phyloP scores from a whole-genome alignment of 2,113 vertebrate genomes.

The Lagopus muta region DNA sequence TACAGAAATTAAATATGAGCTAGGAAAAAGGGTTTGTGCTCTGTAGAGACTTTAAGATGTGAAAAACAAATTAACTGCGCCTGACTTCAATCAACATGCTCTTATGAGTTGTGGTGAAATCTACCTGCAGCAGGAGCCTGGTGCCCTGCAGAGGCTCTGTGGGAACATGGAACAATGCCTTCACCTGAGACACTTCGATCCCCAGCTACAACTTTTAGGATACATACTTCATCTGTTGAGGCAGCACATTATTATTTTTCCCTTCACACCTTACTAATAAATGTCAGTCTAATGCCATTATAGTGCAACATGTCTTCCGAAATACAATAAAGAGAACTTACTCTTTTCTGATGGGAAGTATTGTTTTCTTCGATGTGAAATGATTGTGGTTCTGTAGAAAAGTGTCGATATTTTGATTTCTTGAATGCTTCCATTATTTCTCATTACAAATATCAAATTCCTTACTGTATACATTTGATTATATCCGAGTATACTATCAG shows the following conservation, averaged over 20 bases:
- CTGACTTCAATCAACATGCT: slow-evolving; percentile 23
- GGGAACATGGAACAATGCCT: accelerated
- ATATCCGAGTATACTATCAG: background rate
- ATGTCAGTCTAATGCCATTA: slow-evolving; percentile 6
- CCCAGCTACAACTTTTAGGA: slow-evolving; percentile 14
- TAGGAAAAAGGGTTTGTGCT: slow-evolving; percentile 7
- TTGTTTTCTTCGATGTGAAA: slow-evolving; percentile 61
- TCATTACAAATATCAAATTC: slow-evolving; percentile 56
- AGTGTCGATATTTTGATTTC: slow-evolving; percentile 52
- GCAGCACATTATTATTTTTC: slow-evolving; percentile 11
- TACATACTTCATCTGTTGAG: slow-evolving; percentile 6
- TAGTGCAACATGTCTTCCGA: background rate
- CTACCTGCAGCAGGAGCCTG: background rate
- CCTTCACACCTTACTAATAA: background rate
- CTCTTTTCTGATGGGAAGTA: background rate
- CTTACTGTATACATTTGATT: slow-evolving; percentile 62
- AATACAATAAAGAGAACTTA: background rate
- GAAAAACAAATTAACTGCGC: slow-evolving; percentile 55
- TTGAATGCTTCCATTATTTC: slow-evolving; percentile 64
- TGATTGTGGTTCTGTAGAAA: slow-evolving; percentile 68
- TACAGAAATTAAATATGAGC: slow-evolving; percentile 49
- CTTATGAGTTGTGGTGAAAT: slow-evolving; percentile 2
- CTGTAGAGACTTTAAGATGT: slow-evolving; percentile 41
- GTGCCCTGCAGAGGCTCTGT: background rate
- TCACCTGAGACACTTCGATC: background rate